Base-by-base conservation (phyloP, 2,888 invertebrate genomes). In the Camponotus fellah region DNA sequence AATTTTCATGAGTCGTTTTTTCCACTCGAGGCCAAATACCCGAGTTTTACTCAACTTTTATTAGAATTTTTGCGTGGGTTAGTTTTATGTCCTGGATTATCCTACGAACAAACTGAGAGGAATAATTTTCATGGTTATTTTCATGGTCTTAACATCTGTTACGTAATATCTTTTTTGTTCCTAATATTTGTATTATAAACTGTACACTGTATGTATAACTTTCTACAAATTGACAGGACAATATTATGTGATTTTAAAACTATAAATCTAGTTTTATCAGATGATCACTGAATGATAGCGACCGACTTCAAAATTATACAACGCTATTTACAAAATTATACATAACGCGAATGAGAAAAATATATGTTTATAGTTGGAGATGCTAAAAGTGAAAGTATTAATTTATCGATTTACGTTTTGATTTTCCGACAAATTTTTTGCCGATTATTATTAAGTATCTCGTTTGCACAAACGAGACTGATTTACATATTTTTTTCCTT, bases 361-460 rank as follows among this genome's bases (percentile, higher is more conserved):
- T 9, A 5, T 53, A 8, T 17, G 9, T 21, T 21, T 17, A 4
- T 66, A 65, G 32, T 40, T 53, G 3, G 5, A 0, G 32, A 65
- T 21, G 12, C 21, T 14, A 14, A 8, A n/a, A 58, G 14, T 12
- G 2, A 21, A 46, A 49, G 10, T 8, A 43, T 32, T 26, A 56
- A 66, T 66, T 68, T 37, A 62, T 83, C 66, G 58, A 53, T 26
- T 26, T 53, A 60, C 72, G 21, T 84, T 87, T 62, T 56, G 32
- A 62, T 76, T 12, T 46, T 75, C 34, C 6, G 60, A 60, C 40
- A 40, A 81, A 77, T 75, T 56, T 84, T 76, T 75, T 71, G 56
- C 21, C 49, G 56, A 40, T 21, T 34, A 17, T 37, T 40, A 21
- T 58, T 32, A 17, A 37, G 32, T 65, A 53, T 53, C 53, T 53